Evolutionary conservation across 2,888 invertebrate genomes (phyloP), one percentile per base, ranked within the genome.

Genomic region (Pollenia labialis): DNA sequence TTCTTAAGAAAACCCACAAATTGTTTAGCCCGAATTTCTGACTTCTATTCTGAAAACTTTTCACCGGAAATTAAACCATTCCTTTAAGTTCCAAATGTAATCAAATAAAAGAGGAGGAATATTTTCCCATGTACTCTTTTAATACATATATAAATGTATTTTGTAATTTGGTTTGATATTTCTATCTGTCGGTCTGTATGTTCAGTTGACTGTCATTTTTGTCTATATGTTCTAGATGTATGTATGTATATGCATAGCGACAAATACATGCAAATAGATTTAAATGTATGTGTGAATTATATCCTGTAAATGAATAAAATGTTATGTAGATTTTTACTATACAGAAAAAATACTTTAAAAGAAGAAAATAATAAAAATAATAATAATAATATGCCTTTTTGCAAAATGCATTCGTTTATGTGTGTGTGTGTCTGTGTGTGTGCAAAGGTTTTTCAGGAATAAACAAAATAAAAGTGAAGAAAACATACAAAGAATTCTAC

Each of bases 401-500:
- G 18, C 46, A 60, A 66, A 75, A 69, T 69, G 66, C 74, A 66
- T 84, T 68, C 50, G 66, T 66, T 54, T 44, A 14, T 32, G 14
- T 11, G 44, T 68, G 64, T 89, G 54, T 76, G 18, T 74, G 23
- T 83, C 23, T 60, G 80, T 88, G 16, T 81, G 18, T 68, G 6
- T 68, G 56, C 1, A 48, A 4, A 11, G 48, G 66, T 80, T 18
- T 52, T 16, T 79, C 81, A 68, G 81, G 48, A 84, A 82, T 75
- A 54, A 85, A 81, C 74, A 74, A 77, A 79, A 85, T 83, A 84
- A 87, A 85, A 81, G 76, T 74, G 64, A 87, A 84, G 87, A 81
- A 81, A 85, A 74, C 46, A 66, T 72, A 79, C 48, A 79, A 79
- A 79, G 84, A 82, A 83, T 83, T 75, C 32, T 60, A 60, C 40